Evolutionary conservation across 2,113 vertebrate species (phyloP), one percentile per base, ranked within the genome.

Genomic region (Bubo bubo): DNA sequence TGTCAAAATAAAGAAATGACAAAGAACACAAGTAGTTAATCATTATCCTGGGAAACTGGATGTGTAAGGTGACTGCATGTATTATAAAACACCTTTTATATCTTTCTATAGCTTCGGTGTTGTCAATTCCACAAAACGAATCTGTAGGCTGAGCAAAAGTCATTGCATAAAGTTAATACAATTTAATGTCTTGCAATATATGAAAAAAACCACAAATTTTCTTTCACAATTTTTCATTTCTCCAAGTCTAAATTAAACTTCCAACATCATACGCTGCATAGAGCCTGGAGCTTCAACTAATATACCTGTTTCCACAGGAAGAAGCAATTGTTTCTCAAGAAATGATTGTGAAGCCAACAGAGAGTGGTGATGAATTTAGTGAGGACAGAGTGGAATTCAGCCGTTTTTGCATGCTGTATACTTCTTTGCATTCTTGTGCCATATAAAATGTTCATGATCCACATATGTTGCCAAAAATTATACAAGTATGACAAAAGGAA

Each of bases 161-260:
- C 95, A 95, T 70, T 73, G 84, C 72, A 94, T 95, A 66, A 90
- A 93, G 80, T 66, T 95, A 97, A 97, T 94, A 95, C 35, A 79
- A 80, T 89, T 93, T 85, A 79, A 71, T 73, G 70, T 92, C 79
- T 76, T 90, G 82, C 93, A 80, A 90, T 86, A 94, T 82, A 90
- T 90, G 82, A 95, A 96, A 90, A 94, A 71, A 26, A 3, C 50
- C 45, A 47, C 81, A 89, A 76, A 92, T 95, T 90, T 91, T 79
- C 93, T 91, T 75, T 59, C n/a, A 24, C 39, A 1, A 74, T 89
- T 93, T 95, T 95, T 97, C 94, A 97, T 97, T 88, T 96, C 94
- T 82, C 50, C 50, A 62, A 91, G 80, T 90, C 84, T 70, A 94
- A 97, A 94, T 96, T 94, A 87, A 97, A 97, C 86, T 90, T 82